phyloP scores from a whole-genome alignment of 2,113 vertebrate species.

The Psittacula cyanocephala region DNA sequence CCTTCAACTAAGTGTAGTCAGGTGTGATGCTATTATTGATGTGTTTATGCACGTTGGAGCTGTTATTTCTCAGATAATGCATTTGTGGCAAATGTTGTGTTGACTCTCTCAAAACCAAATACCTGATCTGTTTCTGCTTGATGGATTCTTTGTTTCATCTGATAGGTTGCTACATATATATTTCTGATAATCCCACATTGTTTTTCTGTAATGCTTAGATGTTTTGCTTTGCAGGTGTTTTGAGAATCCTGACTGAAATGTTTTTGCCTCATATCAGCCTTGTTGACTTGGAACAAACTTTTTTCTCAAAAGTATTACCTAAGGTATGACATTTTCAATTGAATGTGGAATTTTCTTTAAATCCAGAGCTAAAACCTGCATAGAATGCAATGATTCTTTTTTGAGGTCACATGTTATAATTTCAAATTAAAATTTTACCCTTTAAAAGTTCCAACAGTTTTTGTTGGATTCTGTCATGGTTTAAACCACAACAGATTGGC shows the following conservation, averaged over 20 bases:
- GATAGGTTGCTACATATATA: fast-evolving
- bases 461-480: neutral
- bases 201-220: neutral
- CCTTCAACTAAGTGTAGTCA: neutral
- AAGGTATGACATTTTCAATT: slow-evolving; percentile 76
- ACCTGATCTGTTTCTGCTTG: neutral
- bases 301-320: slow-evolving; percentile 89
- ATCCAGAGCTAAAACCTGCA: neutral
- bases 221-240: slow-evolving; percentile 77
- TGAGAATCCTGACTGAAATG: slow-evolving; percentile 87
- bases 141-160: neutral
- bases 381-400: neutral
- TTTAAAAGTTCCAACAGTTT: neutral
- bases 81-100: neutral
- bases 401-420: neutral
- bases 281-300: slow-evolving; percentile 81
- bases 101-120: neutral
- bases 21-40: neutral
- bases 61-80: neutral
- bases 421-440: neutral
- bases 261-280: slow-evolving; percentile 90
- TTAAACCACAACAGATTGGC: neutral
- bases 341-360: neutral
- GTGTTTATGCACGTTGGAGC: neutral
- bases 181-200: neutral